Evolutionary conservation across 1,140 invertebrate species (phyloP), one percentile per base, ranked within the genome.

Genomic region (Pseudomyrmex concolor): DNA sequence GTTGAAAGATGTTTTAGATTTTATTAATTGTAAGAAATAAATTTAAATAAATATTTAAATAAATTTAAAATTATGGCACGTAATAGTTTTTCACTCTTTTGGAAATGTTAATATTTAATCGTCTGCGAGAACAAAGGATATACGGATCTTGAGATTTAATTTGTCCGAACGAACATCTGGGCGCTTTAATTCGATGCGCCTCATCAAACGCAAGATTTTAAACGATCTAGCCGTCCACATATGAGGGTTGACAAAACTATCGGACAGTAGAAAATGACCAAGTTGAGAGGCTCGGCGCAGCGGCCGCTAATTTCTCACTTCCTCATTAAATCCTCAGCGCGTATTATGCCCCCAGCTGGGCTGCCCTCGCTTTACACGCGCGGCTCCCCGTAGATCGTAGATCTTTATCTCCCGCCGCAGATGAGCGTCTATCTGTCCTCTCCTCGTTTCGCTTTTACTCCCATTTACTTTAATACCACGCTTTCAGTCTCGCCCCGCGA

Each of bases 251-350:
- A 89, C 85, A 86, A 90, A 90, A 84, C 85, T 85, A 86, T 85
- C 86, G 71, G 87, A 88, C 84, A 80, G 86, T 92, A 86, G 89
- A 90, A 91, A 92, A 89, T 70, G 70, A 84, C 73, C 83, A 76
- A 81, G 82, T 62, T 59, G 34, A 83, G 55, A 60, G 78, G 63
- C 87, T 90, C 89, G 82, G 67, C 88, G 82, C 78, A 90, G 85
- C 81, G 87, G 78, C 86, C 85, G 91, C 90, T 94, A 93, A 94
- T 93, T 94, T 92, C 92, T 93, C 91, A 91, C 91, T 93, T 94
- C 92, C 93, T 94, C 93, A 94, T 94, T 94, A 94, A 94, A 94
- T 91, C 89, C 92, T 93, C 92, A 85, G 90, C 91, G 86, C 88
- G 81, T 86, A 91, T 91, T 91, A 90, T 90, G 88, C 84, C 91